These are phyloP conservation scores for Polyommatus icarus DNA, from an alignment of 2,888 invertebrate genomes.

Conservation along the genomic window DNA sequence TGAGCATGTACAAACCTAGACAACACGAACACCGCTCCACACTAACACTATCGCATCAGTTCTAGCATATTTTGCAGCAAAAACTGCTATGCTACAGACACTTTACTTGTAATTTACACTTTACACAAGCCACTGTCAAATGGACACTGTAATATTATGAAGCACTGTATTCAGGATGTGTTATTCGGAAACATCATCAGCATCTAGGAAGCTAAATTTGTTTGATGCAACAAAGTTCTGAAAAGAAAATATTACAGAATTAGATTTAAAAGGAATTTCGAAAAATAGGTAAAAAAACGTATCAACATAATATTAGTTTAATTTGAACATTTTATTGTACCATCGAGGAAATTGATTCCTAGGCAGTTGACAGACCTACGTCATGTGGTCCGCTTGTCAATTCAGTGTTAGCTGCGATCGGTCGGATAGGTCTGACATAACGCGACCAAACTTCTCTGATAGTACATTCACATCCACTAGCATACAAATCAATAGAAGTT, in stretches of 20 bases:
- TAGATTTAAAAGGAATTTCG: neutral
- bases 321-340: neutral
- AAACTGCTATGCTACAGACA: conserved; percentile 60
- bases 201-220: conserved; percentile 87
- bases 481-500: neutral
- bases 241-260: conserved; percentile 48
- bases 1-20: conserved; percentile 60
- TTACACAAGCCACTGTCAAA: conserved; percentile 69
- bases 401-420: too few relatives aligned
- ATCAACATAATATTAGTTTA: too few relatives aligned
- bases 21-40: conserved; percentile 64
- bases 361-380: too few relatives aligned
- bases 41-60: conserved; percentile 66
- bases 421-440: too few relatives aligned
- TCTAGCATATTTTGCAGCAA: conserved; percentile 67
- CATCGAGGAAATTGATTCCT: too few relatives aligned
- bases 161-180: conserved; percentile 46
- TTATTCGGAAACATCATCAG: conserved; percentile 79
- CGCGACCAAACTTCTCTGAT: too few relatives aligned
- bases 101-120: conserved; percentile 76
- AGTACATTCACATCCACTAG: neutral
- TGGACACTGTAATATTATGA: conserved; percentile 57
- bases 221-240: conserved; percentile 88
- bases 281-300: too few relatives aligned
- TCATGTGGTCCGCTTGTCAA: too few relatives aligned